Evolutionary conservation across 2,113 vertebrate species (phyloP).

Genomic region (Poeciliopsis retropinna): DNA sequence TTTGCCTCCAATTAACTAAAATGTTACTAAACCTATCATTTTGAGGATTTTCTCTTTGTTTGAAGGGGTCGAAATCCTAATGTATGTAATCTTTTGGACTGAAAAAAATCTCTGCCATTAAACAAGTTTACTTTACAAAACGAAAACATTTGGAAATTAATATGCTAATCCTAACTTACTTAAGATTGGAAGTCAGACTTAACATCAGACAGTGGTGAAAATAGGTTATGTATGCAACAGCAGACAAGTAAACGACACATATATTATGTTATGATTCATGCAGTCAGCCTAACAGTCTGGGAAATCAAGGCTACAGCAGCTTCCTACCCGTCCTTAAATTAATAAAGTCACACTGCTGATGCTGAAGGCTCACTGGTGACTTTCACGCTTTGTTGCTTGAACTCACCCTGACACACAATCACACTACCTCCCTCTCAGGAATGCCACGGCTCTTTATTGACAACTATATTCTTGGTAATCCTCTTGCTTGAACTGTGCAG

Average conservation of each 20-base stretch:
- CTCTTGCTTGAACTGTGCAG: not conserved
- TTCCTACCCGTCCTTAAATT: slow-evolving; percentile 3
- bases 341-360: not conserved
- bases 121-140: no score
- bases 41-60: no score
- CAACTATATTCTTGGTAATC: slow-evolving; percentile 35
- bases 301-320: not conserved
- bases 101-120: no score
- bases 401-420: slow-evolving; percentile 25
- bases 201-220: no score
- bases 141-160: no score
- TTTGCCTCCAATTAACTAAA: no score
- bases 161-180: no score
- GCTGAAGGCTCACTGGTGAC: slow-evolving; percentile 27
- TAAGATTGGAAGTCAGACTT: no score
- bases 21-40: no score
- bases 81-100: no score
- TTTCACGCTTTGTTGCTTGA: slow-evolving; percentile 24
- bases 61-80: no score
- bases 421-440: slow-evolving; percentile 9
- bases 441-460: not conserved
- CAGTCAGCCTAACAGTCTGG: not conserved
- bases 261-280: not conserved
- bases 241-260: not conserved
- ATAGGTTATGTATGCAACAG: not conserved